phyloP scores from a whole-genome alignment of 2,113 vertebrate species.

The Sarotherodon lohbergeri region DNA sequence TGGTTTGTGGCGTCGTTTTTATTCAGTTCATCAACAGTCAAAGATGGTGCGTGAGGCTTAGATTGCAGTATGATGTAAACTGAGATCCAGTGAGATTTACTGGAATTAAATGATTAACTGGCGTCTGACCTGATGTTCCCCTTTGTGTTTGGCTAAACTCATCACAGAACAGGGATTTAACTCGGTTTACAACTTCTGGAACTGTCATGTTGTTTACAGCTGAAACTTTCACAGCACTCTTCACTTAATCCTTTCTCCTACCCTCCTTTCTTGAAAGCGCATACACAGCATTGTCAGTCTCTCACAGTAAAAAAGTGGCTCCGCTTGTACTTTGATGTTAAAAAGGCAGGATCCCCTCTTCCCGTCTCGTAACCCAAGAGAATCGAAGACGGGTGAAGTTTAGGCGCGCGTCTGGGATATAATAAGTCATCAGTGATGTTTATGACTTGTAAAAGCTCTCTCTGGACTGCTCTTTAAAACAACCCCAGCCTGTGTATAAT shows the following conservation, averaged over 20 bases:
- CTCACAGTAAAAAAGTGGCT: background rate
- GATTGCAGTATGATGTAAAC: background rate
- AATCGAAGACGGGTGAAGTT: background rate
- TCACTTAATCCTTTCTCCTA: constrained; percentile 23
- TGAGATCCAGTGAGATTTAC: background rate
- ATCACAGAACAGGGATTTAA: background rate
- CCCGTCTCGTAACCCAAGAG: background rate
- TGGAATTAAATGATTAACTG: background rate
- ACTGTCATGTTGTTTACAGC: constrained; percentile 53
- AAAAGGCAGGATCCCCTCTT: background rate
- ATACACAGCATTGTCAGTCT: constrained; percentile 1
- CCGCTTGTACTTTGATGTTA: constrained; percentile 14
- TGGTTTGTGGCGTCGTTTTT: background rate
- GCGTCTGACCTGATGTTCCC: background rate
- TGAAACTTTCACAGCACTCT: constrained; percentile 36
- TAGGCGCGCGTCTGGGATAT: background rate
- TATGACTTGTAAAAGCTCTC: constrained; percentile 39
- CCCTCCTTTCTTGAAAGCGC: background rate
- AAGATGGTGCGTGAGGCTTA: background rate
- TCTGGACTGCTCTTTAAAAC: background rate
- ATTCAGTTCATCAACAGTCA: background rate
- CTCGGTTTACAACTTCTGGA: constrained; percentile 26
- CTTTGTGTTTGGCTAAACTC: constrained; percentile 10
- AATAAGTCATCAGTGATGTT: constrained; percentile 54
- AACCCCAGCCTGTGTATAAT: background rate